Conservation (phyloP, 2,797 vertebrate species). For the Coendou prehensilis region DNA sequence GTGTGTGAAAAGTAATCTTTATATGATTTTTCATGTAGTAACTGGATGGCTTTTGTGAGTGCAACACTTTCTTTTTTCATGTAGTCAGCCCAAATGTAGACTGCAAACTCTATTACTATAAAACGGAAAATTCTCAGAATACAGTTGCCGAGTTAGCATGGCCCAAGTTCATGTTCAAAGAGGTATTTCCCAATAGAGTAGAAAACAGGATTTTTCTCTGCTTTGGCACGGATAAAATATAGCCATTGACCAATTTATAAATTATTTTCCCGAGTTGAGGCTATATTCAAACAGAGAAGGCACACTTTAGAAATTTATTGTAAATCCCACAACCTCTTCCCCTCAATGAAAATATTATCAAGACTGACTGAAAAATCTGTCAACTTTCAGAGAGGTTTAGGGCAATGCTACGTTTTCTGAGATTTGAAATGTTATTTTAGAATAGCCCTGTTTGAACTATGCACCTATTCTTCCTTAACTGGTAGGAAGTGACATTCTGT, state of each 20-base stretch:
- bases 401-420: slow-evolving; percentile 9
- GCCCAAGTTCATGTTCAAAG: slow-evolving; percentile 49
- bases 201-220: slow-evolving; percentile 42
- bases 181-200: slow-evolving; percentile 63
- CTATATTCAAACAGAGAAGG: slow-evolving; percentile 62
- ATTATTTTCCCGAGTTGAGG: slow-evolving; percentile 6
- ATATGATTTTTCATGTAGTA: slow-evolving; percentile 10
- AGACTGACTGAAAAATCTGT: slow-evolving; percentile 56
- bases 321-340: slow-evolving; percentile 55
- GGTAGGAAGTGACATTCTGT: neutral
- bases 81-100: neutral
- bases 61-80: slow-evolving; percentile 36
- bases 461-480: slow-evolving; percentile 26
- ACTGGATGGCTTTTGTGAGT: slow-evolving; percentile 18
- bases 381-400: slow-evolving; percentile 7
- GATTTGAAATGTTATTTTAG: slow-evolving; percentile 47
- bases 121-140: slow-evolving; percentile 57
- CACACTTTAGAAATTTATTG: slow-evolving; percentile 13
- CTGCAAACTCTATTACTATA: slow-evolving; percentile 24
- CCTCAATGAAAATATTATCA: slow-evolving; percentile 54
- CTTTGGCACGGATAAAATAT: slow-evolving; percentile 41
- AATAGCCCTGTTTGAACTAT: neutral
- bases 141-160: neutral
- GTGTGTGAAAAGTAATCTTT: slow-evolving; percentile 58
- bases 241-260: slow-evolving; percentile 61